Evolutionary conservation across 1,140 invertebrate genomes (phyloP).

Genomic region (Leptinotarsa texana): DNA sequence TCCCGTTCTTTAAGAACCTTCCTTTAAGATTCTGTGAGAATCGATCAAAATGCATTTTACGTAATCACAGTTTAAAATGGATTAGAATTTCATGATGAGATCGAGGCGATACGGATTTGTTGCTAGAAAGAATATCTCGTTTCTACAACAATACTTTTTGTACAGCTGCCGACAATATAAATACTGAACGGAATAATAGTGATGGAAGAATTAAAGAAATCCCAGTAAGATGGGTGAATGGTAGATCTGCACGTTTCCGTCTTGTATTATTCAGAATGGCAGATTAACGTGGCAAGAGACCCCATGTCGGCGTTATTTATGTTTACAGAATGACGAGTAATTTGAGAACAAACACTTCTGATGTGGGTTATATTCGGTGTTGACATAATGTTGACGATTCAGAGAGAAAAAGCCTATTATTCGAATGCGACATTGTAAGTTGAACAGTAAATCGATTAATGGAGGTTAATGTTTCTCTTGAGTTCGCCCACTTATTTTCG

Average conservation of each 20-base stretch:
- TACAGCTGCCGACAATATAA: conserved; percentile 18
- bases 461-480: too few species aligned
- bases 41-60: neutral
- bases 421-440: conserved; percentile 2
- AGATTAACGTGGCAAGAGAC: conserved; percentile 5
- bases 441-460: neutral
- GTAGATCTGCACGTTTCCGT: conserved; percentile 15
- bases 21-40: neutral
- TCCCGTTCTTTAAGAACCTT: too few species aligned
- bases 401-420: neutral
- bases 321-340: conserved; percentile 10
- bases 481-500: too few species aligned
- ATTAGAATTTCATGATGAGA: neutral
- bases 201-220: conserved; percentile 16
- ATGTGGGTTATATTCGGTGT: conserved; percentile 11
- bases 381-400: conserved; percentile 12
- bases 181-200: conserved; percentile 7
- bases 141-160: conserved; percentile 3
- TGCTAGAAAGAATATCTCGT: neutral
- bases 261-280: neutral
- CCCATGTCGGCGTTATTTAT: conserved; percentile 13
- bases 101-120: neutral
- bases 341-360: conserved; percentile 17
- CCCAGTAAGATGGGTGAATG: conserved; percentile 13
- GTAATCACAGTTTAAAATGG: conserved; percentile 2